phyloP scores from a whole-genome alignment of 2,888 invertebrate species.

The Lochmaea crataegi region DNA sequence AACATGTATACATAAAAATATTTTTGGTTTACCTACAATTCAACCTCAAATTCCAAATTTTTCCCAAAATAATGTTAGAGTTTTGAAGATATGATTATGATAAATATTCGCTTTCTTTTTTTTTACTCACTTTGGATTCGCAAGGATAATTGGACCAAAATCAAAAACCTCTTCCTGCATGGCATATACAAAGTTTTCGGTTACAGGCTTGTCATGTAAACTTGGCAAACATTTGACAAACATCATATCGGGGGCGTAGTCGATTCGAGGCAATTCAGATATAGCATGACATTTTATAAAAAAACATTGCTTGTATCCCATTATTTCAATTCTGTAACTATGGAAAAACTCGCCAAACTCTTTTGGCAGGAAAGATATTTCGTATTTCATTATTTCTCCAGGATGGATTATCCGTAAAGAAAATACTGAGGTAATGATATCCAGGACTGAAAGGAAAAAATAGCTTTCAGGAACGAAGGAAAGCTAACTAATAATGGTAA shows the following conservation, averaged over 20 bases:
- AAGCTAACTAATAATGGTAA: too few relatives aligned
- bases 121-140: conserved; percentile 35
- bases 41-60: too few relatives aligned
- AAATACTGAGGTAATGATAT: not conserved
- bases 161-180: conserved; percentile 55
- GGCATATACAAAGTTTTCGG: conserved; percentile 53
- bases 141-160: conserved; percentile 57
- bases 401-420: conserved; percentile 32
- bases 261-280: conserved; percentile 59
- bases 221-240: conserved; percentile 53
- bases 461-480: not conserved
- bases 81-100: too few relatives aligned
- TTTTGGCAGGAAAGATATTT: conserved; percentile 55
- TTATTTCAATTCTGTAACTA: conserved; percentile 54
- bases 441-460: not conserved
- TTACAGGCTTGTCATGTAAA: conserved; percentile 47
- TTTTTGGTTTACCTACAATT: too few relatives aligned
- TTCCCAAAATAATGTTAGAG: not conserved
- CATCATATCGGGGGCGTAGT: conserved; percentile 54
- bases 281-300: conserved; percentile 53
- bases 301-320: conserved; percentile 39
- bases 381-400: conserved; percentile 48
- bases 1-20: too few relatives aligned
- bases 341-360: conserved; percentile 52
- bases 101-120: not conserved